phyloP scores from a whole-genome alignment of 2,797 vertebrate genomes.

The Tragopan temminckii region DNA sequence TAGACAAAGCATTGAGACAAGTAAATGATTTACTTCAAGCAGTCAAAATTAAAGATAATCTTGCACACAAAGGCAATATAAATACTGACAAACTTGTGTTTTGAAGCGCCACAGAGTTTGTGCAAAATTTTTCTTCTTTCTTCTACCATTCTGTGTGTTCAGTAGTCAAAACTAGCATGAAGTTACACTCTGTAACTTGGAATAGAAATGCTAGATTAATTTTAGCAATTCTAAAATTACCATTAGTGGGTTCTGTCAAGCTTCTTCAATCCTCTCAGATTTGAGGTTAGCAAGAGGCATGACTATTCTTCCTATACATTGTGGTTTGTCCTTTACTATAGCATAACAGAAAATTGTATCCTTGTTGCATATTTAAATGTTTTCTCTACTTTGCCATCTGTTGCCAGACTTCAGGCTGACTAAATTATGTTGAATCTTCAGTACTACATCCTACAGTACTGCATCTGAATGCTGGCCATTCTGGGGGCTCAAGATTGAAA shows the following conservation, averaged over 20 bases:
- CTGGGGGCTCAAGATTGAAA: not conserved
- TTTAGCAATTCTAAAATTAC: not conserved
- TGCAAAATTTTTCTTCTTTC: not conserved
- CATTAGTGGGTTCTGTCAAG: not conserved
- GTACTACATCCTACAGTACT: not conserved
- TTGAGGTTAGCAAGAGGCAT: not conserved
- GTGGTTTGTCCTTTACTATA: not conserved
- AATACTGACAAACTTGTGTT: not conserved
- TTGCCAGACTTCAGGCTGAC: not conserved
- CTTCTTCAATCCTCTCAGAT: not conserved
- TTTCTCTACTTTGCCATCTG: not conserved
- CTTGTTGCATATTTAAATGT: not conserved
- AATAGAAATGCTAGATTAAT: not conserved
- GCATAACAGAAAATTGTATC: not conserved
- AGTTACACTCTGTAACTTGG: not conserved
- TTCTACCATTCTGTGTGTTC: not conserved
- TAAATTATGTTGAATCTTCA: not conserved
- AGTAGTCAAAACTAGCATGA: not conserved
- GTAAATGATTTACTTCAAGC: not conserved
- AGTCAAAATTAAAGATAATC: not conserved
- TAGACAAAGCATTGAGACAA: not conserved
- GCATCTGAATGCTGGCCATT: not conserved
- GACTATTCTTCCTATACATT: not conserved
- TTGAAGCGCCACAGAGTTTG: not conserved
- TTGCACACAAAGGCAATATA: not conserved